These are phyloP conservation scores for Ammodytes dubius DNA, from an alignment of 2,113 vertebrate species.

Conservation along the genomic window DNA sequence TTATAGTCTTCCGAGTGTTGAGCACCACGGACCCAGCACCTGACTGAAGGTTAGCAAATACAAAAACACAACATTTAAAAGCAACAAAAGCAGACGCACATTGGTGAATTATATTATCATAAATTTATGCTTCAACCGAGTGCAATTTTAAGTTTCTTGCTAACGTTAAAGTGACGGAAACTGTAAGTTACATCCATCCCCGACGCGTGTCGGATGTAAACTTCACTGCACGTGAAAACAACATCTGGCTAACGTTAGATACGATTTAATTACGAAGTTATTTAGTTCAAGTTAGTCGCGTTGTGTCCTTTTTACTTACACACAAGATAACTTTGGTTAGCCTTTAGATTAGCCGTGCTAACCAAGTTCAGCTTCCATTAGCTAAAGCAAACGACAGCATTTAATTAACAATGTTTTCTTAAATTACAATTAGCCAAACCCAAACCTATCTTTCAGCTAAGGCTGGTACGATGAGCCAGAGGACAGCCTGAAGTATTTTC, in stretches of 20 bases:
- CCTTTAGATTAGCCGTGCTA: background rate
- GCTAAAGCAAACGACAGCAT: background rate
- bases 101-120: too few species aligned
- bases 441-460: too few species aligned
- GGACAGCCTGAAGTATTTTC: background rate
- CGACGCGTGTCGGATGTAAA: slow-evolving; percentile 19
- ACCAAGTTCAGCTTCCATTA: background rate
- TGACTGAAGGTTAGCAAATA: slow-evolving; percentile 49
- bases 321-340: background rate
- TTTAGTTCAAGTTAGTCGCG: background rate
- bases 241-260: background rate
- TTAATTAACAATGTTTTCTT: background rate
- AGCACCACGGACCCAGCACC: slow-evolving; percentile 10
- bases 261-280: background rate
- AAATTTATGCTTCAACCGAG: background rate
- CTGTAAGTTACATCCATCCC: background rate
- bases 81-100: background rate
- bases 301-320: background rate
- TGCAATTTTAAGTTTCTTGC: background rate
- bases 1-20: slow-evolving; percentile 44
- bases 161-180: background rate
- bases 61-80: background rate
- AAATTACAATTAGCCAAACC: background rate
- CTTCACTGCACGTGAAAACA: slow-evolving; percentile 41
- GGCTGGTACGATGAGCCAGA: background rate